phyloP scores from a whole-genome alignment of 2,888 invertebrate species.

The Tetragnatha montana region DNA sequence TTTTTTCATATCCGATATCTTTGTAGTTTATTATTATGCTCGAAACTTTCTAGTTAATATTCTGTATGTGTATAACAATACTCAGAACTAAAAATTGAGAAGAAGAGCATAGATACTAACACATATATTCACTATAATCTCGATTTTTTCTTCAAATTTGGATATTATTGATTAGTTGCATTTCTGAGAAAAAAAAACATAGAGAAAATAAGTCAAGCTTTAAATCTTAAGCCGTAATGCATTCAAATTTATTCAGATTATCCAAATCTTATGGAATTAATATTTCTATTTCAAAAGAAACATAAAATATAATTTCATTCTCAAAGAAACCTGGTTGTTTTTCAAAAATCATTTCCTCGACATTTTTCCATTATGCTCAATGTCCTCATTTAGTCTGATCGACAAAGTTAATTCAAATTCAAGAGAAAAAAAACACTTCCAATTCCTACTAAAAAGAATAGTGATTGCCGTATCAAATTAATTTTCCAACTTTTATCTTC shows the following conservation, averaged over 20 bases:
- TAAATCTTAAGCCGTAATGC: background rate
- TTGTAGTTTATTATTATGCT: background rate
- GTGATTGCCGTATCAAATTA: background rate
- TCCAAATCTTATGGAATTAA: background rate
- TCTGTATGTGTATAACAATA: background rate
- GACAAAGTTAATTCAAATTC: background rate
- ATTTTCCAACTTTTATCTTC: background rate
- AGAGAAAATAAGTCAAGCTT: background rate
- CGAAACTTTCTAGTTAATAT: background rate
- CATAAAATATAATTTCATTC: background rate
- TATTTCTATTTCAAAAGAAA: background rate
- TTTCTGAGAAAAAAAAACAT: background rate
- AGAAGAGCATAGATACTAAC: background rate
- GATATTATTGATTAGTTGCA: background rate
- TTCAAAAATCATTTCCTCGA: background rate
- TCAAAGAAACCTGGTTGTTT: background rate
- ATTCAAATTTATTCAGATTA: background rate
- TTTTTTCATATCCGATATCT: background rate
- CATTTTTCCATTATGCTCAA: background rate
- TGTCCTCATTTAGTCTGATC: background rate
- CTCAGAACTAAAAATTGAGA: background rate
- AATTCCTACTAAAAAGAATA: background rate
- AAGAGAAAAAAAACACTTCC: background rate
- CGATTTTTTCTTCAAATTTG: background rate
- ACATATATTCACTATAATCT: background rate